phyloP scores from a whole-genome alignment of 2,888 invertebrate species.

The Athalia cordata region DNA sequence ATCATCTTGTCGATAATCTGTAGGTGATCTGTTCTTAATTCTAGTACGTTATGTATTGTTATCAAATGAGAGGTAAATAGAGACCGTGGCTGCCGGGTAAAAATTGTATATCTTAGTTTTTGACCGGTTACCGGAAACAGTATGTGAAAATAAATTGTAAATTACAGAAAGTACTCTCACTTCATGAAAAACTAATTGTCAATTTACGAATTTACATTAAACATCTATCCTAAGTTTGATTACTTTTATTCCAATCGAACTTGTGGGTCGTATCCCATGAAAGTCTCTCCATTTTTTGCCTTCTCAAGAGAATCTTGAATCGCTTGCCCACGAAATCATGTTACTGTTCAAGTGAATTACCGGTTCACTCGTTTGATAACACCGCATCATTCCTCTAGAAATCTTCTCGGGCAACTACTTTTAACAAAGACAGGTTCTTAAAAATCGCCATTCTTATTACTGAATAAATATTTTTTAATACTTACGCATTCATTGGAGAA shows the following conservation, averaged over 20 bases:
- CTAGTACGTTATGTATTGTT: slow-evolving; percentile 59
- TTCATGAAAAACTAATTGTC: neutral
- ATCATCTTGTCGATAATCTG: slow-evolving; percentile 57
- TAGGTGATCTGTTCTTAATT: slow-evolving; percentile 66
- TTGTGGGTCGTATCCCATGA: neutral
- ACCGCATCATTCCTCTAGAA: neutral
- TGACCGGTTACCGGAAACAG: slow-evolving; percentile 17
- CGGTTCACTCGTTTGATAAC: slow-evolving; percentile 9
- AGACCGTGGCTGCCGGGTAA: neutral
- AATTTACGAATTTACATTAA: neutral
- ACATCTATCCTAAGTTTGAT: neutral
- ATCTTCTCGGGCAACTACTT: neutral
- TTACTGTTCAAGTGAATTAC: no score
- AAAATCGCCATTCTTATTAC: slow-evolving; percentile 23
- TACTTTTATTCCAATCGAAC: neutral
- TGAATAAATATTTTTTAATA: slow-evolving; percentile 21
- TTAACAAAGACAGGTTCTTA: neutral
- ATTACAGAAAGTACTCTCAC: neutral
- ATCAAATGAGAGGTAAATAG: slow-evolving; percentile 38
- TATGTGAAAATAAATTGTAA: slow-evolving; percentile 1
- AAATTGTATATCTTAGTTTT: neutral
- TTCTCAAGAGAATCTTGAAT: neutral
- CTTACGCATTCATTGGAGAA: slow-evolving; percentile 17
- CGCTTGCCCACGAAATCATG: neutral
- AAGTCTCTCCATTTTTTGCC: neutral